Percentiles rank a stretch among this genome's conserved stretches.
Conservation (phyloP, 2,113 vertebrate species). For the Orthochromis indermauri region DNA sequence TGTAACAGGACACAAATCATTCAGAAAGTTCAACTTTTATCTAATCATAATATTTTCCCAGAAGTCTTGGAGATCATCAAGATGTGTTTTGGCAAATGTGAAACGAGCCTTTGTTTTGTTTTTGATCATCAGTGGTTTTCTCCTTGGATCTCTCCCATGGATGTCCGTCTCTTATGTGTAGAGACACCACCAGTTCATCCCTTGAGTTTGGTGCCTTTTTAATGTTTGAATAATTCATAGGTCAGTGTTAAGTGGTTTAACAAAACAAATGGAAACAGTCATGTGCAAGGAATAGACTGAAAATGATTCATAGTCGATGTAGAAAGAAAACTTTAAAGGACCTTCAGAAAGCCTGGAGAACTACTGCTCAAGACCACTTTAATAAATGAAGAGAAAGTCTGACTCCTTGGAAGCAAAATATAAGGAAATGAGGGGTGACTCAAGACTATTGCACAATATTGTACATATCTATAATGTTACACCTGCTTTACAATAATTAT, state of each 20-base stretch:
- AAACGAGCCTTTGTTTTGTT: background rate
- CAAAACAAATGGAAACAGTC: background rate
- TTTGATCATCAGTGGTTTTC: background rate
- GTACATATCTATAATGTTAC: background rate
- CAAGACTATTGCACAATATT: background rate
- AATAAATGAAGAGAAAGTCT: background rate
- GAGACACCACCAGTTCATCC: background rate
- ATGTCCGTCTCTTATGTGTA: background rate
- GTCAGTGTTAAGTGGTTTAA: background rate
- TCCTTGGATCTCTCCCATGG: background rate
- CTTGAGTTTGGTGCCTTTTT: background rate
- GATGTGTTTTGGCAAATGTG: background rate
- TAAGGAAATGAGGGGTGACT: background rate
- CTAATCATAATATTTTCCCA: background rate
- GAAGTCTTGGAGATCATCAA: background rate
- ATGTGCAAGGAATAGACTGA: background rate
- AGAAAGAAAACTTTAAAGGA: background rate
- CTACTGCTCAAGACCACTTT: background rate
- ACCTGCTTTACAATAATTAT: background rate
- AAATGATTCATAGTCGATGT: background rate
- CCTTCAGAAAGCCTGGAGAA: background rate
- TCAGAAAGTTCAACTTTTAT: background rate
- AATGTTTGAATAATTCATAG: background rate
- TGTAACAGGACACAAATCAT: background rate
- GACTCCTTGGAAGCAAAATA: background rate